Conservation (phyloP, 2,797 vertebrate genomes). For the Fistularia commersonii region DNA sequence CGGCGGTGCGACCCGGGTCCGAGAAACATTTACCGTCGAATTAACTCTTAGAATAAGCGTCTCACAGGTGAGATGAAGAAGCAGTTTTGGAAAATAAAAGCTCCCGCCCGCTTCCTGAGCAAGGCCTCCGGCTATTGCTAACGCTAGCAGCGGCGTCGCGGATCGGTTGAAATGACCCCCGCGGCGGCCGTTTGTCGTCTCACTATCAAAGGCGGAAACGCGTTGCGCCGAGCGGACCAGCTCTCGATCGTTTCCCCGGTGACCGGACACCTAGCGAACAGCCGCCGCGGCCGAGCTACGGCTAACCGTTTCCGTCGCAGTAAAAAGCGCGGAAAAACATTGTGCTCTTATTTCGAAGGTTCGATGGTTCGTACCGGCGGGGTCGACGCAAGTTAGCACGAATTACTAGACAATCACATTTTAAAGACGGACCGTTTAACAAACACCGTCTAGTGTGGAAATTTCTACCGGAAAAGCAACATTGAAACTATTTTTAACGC, state of each 20-base stretch:
- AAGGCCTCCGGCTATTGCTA: constrained; percentile 52
- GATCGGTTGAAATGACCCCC: constrained; percentile 5
- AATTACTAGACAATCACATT: background rate
- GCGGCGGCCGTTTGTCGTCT: background rate
- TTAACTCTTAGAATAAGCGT: constrained; percentile 19
- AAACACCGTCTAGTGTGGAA: accelerated
- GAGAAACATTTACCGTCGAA: too few species aligned
- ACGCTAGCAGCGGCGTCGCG: constrained; percentile 34
- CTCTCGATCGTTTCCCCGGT: background rate
- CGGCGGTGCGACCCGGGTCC: too few species aligned
- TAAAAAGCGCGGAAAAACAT: constrained; percentile 61
- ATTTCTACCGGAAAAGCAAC: background rate
- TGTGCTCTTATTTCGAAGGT: constrained; percentile 82
- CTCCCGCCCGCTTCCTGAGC: constrained; percentile 63
- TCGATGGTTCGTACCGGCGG: constrained; percentile 49
- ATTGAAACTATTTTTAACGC: constrained; percentile 3
- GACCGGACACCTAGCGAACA: background rate
- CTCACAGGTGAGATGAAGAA: constrained; percentile 35
- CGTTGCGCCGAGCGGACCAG: background rate
- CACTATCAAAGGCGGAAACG: too few species aligned
- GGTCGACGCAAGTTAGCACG: constrained; percentile 30
- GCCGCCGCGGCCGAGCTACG: background rate
- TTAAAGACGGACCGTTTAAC: accelerated
- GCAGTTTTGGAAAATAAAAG: constrained; percentile 76
- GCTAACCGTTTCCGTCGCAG: constrained; percentile 22